Evolutionary conservation across 2,888 invertebrate genomes (phyloP), one percentile per base, ranked within the genome.

Genomic region (Carpatolechia fugitivella): DNA sequence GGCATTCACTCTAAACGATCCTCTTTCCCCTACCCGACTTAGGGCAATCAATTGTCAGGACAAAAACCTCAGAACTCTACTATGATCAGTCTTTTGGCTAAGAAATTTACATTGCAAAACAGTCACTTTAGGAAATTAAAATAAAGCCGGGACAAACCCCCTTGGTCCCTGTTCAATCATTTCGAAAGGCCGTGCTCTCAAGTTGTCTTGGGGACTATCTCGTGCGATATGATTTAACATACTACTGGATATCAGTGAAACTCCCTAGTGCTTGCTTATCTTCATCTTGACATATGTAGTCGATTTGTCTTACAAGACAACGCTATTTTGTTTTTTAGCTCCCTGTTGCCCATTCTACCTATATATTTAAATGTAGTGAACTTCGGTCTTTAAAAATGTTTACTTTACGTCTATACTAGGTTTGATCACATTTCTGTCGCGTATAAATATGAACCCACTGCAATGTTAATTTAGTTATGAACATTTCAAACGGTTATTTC

Each of bases 111-210:
- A 82, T 82, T 82, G 81, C 85, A 81, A 86, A 87, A 82, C 78
- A 81, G 82, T 79, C 86, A 89, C 90, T 90, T 89, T 81, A 80
- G 80, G 72, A 86, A 88, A 90, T 89, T 89, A 88, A 88, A 89
- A 87, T 85, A 82, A 85, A 83, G 78, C 81, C 74, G 69, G 73
- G 72, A 74, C 80, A 78, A 85, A 80, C 78, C 83, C 81, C 81
- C 83, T 78, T 76, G 80, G 86, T 85, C 90, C 89, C 87, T 72
- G 81, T 80, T 88, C 87, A 89, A 89, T 89, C 87, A 89, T 87
- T 86, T 85, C 83, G 74, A 87, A 78, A 82, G 81, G 76, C 75
- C 74, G 63, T 73, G 74, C 76, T 80, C 81, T 77, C 80, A 78
- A 82, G 80, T 76, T 74, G 81, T 82, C 85, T 77, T 74, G 67